phyloP scores from a whole-genome alignment of 2,888 invertebrate genomes.

The Athrips mouffetella region DNA sequence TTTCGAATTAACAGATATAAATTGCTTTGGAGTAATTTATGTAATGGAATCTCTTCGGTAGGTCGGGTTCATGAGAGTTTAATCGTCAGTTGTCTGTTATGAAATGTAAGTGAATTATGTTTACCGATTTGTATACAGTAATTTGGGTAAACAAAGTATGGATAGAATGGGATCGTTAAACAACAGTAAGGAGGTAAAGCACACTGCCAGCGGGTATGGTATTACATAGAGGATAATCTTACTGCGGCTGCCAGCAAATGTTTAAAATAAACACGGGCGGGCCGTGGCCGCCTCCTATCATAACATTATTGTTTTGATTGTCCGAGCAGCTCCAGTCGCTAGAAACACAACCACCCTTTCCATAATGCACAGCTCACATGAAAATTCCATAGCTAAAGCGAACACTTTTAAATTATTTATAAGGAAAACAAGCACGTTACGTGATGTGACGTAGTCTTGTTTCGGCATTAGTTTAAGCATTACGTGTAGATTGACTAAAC shows the following conservation, averaged over 20 bases:
- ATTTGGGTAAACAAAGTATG: constrained; percentile 31
- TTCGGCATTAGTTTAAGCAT: neutral
- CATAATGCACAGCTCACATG: constrained; percentile 12
- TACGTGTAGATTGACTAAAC: neutral
- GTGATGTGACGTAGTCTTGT: neutral
- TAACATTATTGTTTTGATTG: constrained; percentile 71
- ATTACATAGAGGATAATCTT: constrained; percentile 59
- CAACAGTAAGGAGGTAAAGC: constrained; percentile 41
- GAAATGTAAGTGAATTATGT: constrained; percentile 22
- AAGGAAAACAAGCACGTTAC: constrained; percentile 10
- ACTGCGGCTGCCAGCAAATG: constrained; percentile 48
- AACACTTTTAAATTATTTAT: constrained; percentile 12
- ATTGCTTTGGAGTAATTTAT: constrained; percentile 33
- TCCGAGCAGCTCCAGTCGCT: constrained; percentile 37
- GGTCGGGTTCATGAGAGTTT: constrained; percentile 19
- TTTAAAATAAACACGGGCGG: constrained; percentile 65
- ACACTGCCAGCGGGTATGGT: constrained; percentile 45
- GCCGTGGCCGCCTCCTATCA: constrained; percentile 57
- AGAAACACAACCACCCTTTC: constrained; percentile 1
- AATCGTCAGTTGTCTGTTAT: constrained; percentile 20
- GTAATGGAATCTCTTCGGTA: constrained; percentile 25
- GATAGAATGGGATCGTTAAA: constrained; percentile 37
- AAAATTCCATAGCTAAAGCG: constrained; percentile 13
- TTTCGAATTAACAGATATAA: constrained; percentile 36
- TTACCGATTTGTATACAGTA: constrained; percentile 33